Evolutionary conservation across 2,888 invertebrate genomes (phyloP), one percentile per base, ranked within the genome.

Genomic region (Chloromyia formosa): DNA sequence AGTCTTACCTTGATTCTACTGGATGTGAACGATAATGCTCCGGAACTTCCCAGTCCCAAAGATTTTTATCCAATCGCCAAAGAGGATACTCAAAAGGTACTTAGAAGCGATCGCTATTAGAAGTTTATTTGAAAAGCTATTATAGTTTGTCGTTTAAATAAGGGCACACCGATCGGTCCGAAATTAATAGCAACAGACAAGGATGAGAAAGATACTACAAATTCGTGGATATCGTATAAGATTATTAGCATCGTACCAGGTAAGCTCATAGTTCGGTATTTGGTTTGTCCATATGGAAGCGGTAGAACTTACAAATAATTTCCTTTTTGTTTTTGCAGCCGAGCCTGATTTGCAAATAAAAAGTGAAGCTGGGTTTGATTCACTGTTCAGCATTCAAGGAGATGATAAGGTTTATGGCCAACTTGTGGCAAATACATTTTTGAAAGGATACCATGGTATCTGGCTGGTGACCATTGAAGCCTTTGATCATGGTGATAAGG

Each of bases 21-120:
- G 27, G 91, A 91, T 79, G 87, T 90, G 1, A 91, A 91, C 79
- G 89, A 91, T 81, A 88, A 90, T 76, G 86, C 86, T 0, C 91
- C 91, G 0, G 82, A 86, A 77, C 80, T 88, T 79, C 88, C 88
- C 0, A 75, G 79, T 0, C 75, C 74, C 1, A 73, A 75, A 2
- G 75, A 79, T 18, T 82, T 80, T 68, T 75, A 76, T 4, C 79
- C 77, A 0, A 79, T 75, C 61, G 78, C 82, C 20, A 78, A 79
- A 1, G 83, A 83, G 78, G 79, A 80, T 64, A 78, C 79, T 20
- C 35, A 75, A 9, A 76, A 80, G 75, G 78, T 79, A 76, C 79
- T 79, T 23, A 42, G 49, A 23, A 62, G 1, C 20, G 16, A 16
- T 9, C 18, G 20, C 12, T 16, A 58, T 58, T 58, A 16, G 12